Evolutionary conservation across 2,797 vertebrate species (phyloP), one percentile per base, ranked within the genome.

Genomic region (Peromyscus aztecus): DNA sequence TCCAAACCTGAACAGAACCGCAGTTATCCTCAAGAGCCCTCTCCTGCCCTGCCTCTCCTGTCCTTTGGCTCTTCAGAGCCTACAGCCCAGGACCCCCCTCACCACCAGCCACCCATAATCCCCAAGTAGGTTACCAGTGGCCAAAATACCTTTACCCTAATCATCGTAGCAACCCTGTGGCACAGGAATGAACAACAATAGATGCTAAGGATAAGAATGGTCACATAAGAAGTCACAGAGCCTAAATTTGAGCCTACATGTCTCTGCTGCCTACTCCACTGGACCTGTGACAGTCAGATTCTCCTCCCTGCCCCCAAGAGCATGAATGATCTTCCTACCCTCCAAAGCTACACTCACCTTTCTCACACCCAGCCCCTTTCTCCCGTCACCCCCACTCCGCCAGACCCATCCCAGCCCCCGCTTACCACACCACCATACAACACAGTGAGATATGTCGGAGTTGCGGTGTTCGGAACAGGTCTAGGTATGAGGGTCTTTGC

Each of bases 391-490:
- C 46, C 23, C 9, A 14, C 13, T 40, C 83, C 3, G 0, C 78
- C 85, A 40, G 71, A 27, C 65, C 65, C n/a, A 27, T 34, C 37
- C 14, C 77, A 43, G 31, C 11, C 29, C 34, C 17, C 27, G 14
- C 52, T 98, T 98, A 99, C 99, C 99, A 99, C 97, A 99, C 98
- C 24, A 98, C 92, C 52, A 99, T 99, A 2, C 98, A 98, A 83
- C 98, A 98, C 55, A 99, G 73, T 0, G 99, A 99, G 97, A 99
- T 99, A 95, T 98, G 99, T 90, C 99, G 98, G 90, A 99, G 97
- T 61, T 98, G 97, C 0, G 98, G 98, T 0, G 99, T 99, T 96
- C 94, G 99, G 95, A 99, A 98, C 97, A 99, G 98, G 91, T 99
- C 99, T 96, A 99, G 96, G 97, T 99, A 99, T 0, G 99, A 99